Base-by-base conservation (phyloP, 2,797 vertebrate species). In the Karalla daura region DNA sequence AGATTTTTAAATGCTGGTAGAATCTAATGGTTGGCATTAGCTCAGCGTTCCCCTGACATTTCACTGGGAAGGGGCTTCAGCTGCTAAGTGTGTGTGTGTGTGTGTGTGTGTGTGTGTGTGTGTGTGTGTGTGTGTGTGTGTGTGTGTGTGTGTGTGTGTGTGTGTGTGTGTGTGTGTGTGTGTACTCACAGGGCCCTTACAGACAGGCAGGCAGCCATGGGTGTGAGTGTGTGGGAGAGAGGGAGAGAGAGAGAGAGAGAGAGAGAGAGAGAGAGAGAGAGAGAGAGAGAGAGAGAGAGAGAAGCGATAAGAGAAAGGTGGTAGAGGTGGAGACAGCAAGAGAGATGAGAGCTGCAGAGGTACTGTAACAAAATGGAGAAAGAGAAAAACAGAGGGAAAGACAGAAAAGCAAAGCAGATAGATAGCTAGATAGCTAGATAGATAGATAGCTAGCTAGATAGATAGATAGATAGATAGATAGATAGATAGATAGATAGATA, bases 1-100 rank as follows among this genome's bases (percentile, higher is more conserved):
- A 75, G 47, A 58, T 75, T 77, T n/a, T 74, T 51, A 63, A 77
- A 65, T 52, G 56, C 47, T 59, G 49, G 40, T 66, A 47, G 65
- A 73, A 73, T 80, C 45, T 85, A 86, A 88, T 76, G 64, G 63
- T 75, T 83, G 81, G 73, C 85, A 68, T 81, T 71, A 84, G 63
- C 76, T 85, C 59, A 56, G 53, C 40, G 4, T 50, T 87, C 69
- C 69, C 63, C 45, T 86, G 88, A 84, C 83, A 88, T 80, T 85
- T 89, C 23, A 32, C 58, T 70, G 69, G 63, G 68, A 83, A 77
- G 63, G 58, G 76, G 65, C 74, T 70, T 75, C 66, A 64, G 70
- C 68, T 63, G 71, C 51, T 70, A 41, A 46, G 40, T 58, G 45
- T 44, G 63, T 28, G 23, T 60, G 12, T 49, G 46, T 37, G 74